phyloP scores from a whole-genome alignment of 2,888 invertebrate species.

The Drosophila limbata region DNA sequence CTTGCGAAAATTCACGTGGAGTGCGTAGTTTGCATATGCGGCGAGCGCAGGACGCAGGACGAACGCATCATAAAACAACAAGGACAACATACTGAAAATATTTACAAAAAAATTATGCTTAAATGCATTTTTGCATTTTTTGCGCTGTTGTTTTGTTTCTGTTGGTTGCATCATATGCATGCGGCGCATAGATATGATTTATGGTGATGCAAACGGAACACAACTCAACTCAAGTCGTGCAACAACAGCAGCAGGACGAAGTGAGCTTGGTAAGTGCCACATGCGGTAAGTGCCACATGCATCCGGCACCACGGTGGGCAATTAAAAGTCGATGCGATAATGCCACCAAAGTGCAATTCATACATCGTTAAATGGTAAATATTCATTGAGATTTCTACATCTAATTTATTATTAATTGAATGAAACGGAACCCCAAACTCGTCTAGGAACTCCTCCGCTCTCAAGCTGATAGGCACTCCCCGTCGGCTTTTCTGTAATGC shows the following conservation, averaged over 20 bases:
- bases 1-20: constrained; percentile 44
- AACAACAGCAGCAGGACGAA: constrained; percentile 62
- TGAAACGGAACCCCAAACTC: constrained; percentile 44
- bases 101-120: constrained; percentile 59
- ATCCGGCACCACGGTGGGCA: constrained; percentile 52
- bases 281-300: constrained; percentile 29
- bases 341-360: constrained; percentile 48
- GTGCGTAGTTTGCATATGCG: constrained; percentile 72
- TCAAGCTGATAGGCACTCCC: neutral
- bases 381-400: constrained; percentile 77
- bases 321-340: constrained; percentile 57
- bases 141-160: constrained; percentile 34
- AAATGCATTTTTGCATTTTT: constrained; percentile 58
- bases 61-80: constrained; percentile 69
- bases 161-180: constrained; percentile 62
- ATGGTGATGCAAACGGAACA: constrained; percentile 74
- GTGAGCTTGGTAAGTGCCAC: constrained; percentile 13
- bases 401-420: constrained; percentile 81
- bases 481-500: constrained; percentile 2
- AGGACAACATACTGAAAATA: constrained; percentile 66
- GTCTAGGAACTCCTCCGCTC: constrained; percentile 6
- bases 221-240: constrained; percentile 36
- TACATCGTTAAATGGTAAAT: constrained; percentile 62
- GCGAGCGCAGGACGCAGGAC: constrained; percentile 46
- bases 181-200: constrained; percentile 76